A percentile compares a stretch with the other conserved stretches of the same genome.
phyloP scores from a whole-genome alignment of 2,113 vertebrate species.

The Lasiurus borealis region DNA sequence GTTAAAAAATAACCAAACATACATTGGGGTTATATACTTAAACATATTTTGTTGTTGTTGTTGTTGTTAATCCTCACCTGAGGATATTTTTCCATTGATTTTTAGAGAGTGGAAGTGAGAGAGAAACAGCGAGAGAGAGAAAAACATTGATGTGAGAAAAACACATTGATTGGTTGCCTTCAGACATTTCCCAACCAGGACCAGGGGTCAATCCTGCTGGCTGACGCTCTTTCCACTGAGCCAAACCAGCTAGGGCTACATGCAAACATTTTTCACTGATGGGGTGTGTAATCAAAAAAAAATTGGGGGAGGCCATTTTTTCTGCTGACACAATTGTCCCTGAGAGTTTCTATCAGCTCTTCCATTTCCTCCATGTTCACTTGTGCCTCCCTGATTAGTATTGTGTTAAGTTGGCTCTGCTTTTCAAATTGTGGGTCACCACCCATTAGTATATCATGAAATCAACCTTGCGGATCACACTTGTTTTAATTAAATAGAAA shows the following conservation, averaged over 20 bases:
- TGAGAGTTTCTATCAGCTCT: background rate
- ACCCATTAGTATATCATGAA: background rate
- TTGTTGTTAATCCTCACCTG: too few relatives aligned
- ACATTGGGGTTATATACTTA: fast-evolving
- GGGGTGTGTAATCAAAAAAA: background rate
- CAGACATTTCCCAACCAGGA: too few relatives aligned
- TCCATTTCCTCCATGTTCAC: background rate
- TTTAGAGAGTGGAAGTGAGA: too few relatives aligned
- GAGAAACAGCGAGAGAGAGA: too few relatives aligned
- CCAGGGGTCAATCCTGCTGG: too few relatives aligned
- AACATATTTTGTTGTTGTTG: background rate
- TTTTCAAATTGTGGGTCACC: background rate
- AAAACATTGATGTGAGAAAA: too few relatives aligned
- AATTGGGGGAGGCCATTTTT: background rate
- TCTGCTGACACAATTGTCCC: too few relatives aligned
- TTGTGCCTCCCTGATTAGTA: background rate
- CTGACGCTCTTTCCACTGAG: too few relatives aligned
- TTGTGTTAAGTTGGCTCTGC: background rate
- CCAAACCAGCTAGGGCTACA: too few relatives aligned
- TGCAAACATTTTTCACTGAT: background rate
- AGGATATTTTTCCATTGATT: too few relatives aligned
- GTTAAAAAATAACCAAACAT: background rate
- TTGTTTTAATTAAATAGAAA: background rate
- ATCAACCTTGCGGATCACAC: background rate
- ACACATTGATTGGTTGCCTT: too few relatives aligned